Conservation (phyloP, 2,113 vertebrate genomes). For the Etia nguti region DNA sequence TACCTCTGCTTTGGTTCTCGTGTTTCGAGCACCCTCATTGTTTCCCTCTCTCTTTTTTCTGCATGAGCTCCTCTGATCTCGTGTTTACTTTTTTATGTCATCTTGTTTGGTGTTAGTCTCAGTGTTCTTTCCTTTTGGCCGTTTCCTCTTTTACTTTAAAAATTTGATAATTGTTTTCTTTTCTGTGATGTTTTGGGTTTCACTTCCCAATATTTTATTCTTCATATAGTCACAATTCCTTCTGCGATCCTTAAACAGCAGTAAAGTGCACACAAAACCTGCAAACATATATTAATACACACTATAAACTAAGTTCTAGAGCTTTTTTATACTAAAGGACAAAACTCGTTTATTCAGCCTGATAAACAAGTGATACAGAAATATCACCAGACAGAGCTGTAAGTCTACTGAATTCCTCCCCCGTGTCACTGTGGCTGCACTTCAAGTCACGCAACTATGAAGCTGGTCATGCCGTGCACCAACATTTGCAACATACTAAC, state of each 20-base stretch:
- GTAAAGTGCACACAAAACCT: not conserved
- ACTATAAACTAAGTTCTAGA: not conserved
- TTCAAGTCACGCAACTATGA: not conserved
- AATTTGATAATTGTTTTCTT: accelerated
- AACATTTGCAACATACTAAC: not conserved
- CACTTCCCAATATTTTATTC: not conserved
- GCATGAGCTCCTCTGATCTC: not conserved
- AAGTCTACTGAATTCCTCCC: not conserved
- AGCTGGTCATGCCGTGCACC: not conserved
- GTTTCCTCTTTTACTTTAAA: not conserved
- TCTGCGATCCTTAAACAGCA: not conserved
- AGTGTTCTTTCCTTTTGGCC: accelerated
- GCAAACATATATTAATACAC: not conserved
- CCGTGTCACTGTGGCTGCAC: not conserved
- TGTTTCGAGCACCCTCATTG: accelerated
- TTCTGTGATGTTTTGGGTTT: not conserved
- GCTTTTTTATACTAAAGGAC: not conserved
- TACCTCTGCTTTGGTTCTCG: accelerated
- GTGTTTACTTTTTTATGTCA: not conserved
- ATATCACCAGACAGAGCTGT: not conserved
- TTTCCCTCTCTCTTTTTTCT: not conserved
- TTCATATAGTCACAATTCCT: not conserved
- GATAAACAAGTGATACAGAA: not conserved
- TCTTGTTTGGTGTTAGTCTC: not conserved
- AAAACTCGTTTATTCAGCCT: not conserved